A percentile compares a stretch with the other conserved stretches of the same genome.
These are phyloP conservation scores for Parelbella ahira DNA, from an alignment of 2,888 invertebrate species.

Conservation along the genomic window DNA sequence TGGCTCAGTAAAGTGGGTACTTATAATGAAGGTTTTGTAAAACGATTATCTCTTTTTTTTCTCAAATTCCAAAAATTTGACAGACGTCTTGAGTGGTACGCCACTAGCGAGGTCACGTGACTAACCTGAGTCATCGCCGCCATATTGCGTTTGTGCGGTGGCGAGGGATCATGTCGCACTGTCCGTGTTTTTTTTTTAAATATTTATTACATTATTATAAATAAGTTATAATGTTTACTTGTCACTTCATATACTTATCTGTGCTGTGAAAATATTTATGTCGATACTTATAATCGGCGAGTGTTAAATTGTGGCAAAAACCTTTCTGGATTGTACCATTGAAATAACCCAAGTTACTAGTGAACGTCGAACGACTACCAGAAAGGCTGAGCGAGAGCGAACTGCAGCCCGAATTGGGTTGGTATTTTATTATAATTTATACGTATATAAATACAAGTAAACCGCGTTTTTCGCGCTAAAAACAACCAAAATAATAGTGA, in stretches of 20 bases:
- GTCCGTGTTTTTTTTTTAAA: conserved; percentile 49
- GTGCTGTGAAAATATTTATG: conserved; percentile 27
- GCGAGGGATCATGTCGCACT: conserved; percentile 45
- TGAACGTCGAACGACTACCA: conserved; percentile 48
- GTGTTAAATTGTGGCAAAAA: conserved; percentile 35
- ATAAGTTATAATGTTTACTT: conserved; percentile 32
- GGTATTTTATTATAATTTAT: conserved; percentile 21
- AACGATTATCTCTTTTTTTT: neutral
- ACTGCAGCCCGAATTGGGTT: conserved; percentile 42
- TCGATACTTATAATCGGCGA: conserved; percentile 30
- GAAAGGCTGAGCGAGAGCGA: conserved; percentile 50
- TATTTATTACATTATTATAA: conserved; percentile 39
- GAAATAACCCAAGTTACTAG: conserved; percentile 57
- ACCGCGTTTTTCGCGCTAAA: conserved; percentile 25
- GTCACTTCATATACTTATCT: conserved; percentile 22
- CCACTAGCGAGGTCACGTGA: conserved; percentile 49
- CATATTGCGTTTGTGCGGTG: conserved; percentile 62
- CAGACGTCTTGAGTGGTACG: conserved; percentile 1
- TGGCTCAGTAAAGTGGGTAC: no score
- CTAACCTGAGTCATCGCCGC: conserved; percentile 44
- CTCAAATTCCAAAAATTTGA: neutral
- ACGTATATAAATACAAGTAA: conserved; percentile 12
- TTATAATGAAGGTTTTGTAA: no score
- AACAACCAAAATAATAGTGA: conserved; percentile 23
- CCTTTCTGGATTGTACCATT: conserved; percentile 55